phyloP scores from a whole-genome alignment of 2,888 invertebrate species.

The Cepaea hortensis region DNA sequence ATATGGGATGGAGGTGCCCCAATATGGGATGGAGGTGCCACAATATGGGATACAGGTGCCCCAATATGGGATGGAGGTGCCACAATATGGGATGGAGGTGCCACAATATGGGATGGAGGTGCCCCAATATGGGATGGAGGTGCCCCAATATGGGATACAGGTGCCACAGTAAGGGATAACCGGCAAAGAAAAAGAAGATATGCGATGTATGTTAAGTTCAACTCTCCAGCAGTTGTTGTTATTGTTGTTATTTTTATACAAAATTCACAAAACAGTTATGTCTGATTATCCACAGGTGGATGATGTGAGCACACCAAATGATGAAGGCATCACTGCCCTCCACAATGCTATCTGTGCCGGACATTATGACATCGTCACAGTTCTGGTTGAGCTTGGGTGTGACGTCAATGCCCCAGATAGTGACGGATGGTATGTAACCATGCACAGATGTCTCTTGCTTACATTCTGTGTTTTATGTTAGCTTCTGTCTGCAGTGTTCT shows the following conservation, averaged over 20 bases:
- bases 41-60: no score
- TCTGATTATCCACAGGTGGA: not conserved
- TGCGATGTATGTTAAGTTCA: no score
- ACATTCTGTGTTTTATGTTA: not conserved
- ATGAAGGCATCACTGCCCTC: conserved; percentile 98
- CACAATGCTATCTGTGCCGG: conserved; percentile 99
- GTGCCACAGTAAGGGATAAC: no score
- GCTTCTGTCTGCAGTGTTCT: not conserved
- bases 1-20: no score
- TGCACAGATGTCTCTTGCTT: no score
- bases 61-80: no score
- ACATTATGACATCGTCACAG: conserved; percentile 97
- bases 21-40: no score
- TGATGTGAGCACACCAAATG: conserved; percentile 96
- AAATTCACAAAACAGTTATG: not conserved
- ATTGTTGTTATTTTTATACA: not conserved
- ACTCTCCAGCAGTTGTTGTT: not conserved
- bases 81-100: no score
- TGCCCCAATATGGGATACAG: no score
- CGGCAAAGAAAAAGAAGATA: no score
- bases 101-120: no score
- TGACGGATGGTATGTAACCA: conserved; percentile 89
- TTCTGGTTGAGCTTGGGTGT: conserved; percentile 97
- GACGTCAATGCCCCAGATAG: conserved; percentile 99
- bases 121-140: no score